Evolutionary conservation across 92 coral and sea anemone species (phyloP).

Genomic region (Nematostella vectensis): DNA sequence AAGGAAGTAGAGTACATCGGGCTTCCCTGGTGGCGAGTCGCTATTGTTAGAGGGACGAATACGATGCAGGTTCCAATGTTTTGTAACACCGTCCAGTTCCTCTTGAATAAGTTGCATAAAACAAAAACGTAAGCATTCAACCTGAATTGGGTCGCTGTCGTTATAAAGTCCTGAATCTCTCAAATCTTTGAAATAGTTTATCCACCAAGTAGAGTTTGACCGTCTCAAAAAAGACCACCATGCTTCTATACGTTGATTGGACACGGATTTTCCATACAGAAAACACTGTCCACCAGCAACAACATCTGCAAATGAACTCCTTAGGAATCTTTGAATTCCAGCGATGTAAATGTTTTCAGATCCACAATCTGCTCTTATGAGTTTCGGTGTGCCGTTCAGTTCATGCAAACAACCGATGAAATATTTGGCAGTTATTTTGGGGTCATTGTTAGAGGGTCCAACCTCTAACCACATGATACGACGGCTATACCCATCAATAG

Average conservation of each 20-base stretch:
- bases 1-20: slow-evolving; percentile 13
- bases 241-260: slow-evolving; percentile 26
- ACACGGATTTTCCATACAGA: slow-evolving; percentile 23
- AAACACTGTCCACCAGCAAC: slow-evolving; percentile 8
- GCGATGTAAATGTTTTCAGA: slow-evolving; percentile 24
- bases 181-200: slow-evolving; percentile 15
- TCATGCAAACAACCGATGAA: slow-evolving; percentile 8
- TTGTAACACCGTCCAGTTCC: slow-evolving; percentile 12
- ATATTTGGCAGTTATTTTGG: slow-evolving; percentile 18
- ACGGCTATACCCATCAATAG: slow-evolving; percentile 27
- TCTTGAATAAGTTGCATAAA: slow-evolving; percentile 20
- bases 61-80: slow-evolving; percentile 15
- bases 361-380: slow-evolving; percentile 11
- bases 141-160: slow-evolving; percentile 20
- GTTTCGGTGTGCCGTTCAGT: slow-evolving; percentile 5
- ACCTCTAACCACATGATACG: slow-evolving; percentile 25
- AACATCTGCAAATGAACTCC: slow-evolving; percentile 3
- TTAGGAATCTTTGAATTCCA: slow-evolving; percentile 22
- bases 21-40: slow-evolving; percentile 14
- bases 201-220: slow-evolving; percentile 18
- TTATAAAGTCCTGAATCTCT: slow-evolving; percentile 20
- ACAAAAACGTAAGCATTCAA: slow-evolving; percentile 20
- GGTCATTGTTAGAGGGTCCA: slow-evolving; percentile 17
- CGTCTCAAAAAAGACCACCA: slow-evolving; percentile 27
- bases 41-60: slow-evolving; percentile 14